Evolutionary conservation across 2,888 invertebrate species (phyloP).

Genomic region (Drosophila leonis): DNA sequence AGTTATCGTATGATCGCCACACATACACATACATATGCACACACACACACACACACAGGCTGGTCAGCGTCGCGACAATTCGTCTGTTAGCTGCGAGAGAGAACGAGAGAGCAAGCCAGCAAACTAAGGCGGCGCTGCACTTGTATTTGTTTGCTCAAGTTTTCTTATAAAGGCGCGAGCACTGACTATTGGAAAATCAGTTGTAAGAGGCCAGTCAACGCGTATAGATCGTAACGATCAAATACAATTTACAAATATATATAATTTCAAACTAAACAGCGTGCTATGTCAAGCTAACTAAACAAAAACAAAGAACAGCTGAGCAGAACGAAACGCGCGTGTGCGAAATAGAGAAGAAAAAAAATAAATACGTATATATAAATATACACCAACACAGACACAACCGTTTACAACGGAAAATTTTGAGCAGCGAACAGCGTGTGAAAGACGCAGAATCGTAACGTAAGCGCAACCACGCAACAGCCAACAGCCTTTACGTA

Average conservation of each 20-base stretch:
- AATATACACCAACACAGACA: slow-evolving; percentile 31
- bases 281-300: slow-evolving; percentile 24
- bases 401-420: slow-evolving; percentile 65
- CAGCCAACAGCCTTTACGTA: slow-evolving; percentile 54
- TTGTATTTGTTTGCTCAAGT: slow-evolving; percentile 65
- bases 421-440: slow-evolving; percentile 46
- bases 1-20: slow-evolving; percentile 65
- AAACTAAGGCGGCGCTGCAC: slow-evolving; percentile 30
- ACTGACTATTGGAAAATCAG: slow-evolving; percentile 68
- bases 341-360: slow-evolving; percentile 59
- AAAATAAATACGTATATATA: slow-evolving; percentile 20
- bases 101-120: slow-evolving; percentile 24
- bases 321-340: slow-evolving; percentile 67
- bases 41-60: neutral
- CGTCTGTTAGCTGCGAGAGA: slow-evolving; percentile 45
- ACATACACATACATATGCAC: slow-evolving; percentile 4
- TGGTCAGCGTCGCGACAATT: slow-evolving; percentile 58
- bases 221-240: slow-evolving; percentile 57
- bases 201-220: slow-evolving; percentile 66
- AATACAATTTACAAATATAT: slow-evolving; percentile 8
- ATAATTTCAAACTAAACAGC: neutral
- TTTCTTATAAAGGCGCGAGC: slow-evolving; percentile 76
- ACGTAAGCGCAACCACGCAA: slow-evolving; percentile 32
- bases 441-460: slow-evolving; percentile 31
- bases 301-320: slow-evolving; percentile 67